Conservation (phyloP, 2,888 invertebrate species). For the Leptinotarsa peninsularis region DNA sequence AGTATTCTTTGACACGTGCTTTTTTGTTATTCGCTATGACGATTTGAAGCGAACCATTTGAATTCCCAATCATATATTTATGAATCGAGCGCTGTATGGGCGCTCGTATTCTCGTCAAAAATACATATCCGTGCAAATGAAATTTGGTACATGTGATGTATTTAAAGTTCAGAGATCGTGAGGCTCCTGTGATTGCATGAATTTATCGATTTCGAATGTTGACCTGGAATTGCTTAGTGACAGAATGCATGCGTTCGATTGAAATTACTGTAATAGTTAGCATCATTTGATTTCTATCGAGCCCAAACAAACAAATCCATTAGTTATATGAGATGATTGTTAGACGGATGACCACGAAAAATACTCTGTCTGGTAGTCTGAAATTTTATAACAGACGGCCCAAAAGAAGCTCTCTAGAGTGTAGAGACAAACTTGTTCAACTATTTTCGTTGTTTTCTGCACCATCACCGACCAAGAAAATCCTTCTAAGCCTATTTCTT, state of each 20-base stretch:
- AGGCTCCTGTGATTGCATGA: neutral
- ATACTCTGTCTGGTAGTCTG: no score
- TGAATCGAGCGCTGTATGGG: constrained; percentile 23
- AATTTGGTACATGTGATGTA: constrained; percentile 24
- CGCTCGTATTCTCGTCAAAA: constrained; percentile 30
- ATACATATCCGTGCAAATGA: constrained; percentile 34
- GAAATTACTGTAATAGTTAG: no score
- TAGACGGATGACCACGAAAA: no score
- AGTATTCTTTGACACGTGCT: constrained; percentile 36
- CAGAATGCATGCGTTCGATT: neutral
- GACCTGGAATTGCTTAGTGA: neutral
- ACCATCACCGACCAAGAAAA: no score
- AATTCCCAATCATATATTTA: constrained; percentile 31
- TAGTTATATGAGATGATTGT: no score
- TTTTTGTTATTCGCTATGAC: constrained; percentile 31
- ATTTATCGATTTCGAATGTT: neutral
- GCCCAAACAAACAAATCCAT: no score
- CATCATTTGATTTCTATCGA: no score
- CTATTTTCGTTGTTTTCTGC: no score
- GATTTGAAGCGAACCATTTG: constrained; percentile 37
- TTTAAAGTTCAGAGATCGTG: constrained; percentile 27
- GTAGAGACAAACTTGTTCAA: no score
- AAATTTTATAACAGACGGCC: no score
- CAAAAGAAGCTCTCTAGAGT: no score
- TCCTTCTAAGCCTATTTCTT: no score